Conservation (phyloP, 2,888 invertebrate genomes). For the Pandemis heparana region DNA sequence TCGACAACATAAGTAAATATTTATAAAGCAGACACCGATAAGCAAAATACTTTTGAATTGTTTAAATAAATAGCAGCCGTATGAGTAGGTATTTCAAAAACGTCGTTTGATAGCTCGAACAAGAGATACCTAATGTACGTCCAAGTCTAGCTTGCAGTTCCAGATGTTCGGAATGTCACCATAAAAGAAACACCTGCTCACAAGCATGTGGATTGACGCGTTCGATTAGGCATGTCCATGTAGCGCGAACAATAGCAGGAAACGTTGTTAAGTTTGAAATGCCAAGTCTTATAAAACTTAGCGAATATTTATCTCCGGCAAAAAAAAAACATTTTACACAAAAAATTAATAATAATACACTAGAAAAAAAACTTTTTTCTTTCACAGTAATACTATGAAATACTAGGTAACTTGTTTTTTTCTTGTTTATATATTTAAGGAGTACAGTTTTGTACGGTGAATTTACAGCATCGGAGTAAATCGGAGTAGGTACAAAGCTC, state of each 20-base stretch:
- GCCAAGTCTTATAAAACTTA: constrained; percentile 37
- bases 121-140: not conserved
- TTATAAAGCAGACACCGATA: not conserved
- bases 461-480: too few species aligned
- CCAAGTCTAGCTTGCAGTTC: not conserved
- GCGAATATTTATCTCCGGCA: not conserved
- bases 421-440: too few species aligned
- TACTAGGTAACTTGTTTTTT: too few species aligned
- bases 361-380: too few species aligned
- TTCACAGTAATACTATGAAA: not conserved
- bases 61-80: too few species aligned
- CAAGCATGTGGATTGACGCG: constrained; percentile 51
- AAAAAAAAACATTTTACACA: too few species aligned
- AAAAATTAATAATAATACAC: too few species aligned
- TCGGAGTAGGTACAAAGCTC: too few species aligned
- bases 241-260: constrained; percentile 66
- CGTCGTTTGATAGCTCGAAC: not conserved
- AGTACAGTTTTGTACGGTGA: too few species aligned
- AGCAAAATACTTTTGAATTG: not conserved
- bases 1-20: not conserved
- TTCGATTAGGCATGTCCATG: constrained; percentile 58
- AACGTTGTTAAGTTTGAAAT: constrained; percentile 48
- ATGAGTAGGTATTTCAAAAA: not conserved
- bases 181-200: constrained; percentile 49
- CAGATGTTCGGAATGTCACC: constrained; percentile 45